Evolutionary conservation across 2,797 vertebrate genomes (phyloP).

Genomic region (Sternarchorhynchus goeldii): DNA sequence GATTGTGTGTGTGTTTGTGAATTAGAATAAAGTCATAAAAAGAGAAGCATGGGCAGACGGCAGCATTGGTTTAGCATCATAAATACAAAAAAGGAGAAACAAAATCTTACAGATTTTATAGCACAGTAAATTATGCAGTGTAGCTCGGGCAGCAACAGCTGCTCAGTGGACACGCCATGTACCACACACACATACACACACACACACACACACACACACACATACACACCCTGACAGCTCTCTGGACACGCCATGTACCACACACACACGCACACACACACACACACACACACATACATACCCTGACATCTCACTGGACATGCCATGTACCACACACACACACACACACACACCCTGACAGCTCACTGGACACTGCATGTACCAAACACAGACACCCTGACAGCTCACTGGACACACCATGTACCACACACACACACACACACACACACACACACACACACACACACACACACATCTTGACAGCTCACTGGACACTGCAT

Average conservation of each 20-base stretch:
- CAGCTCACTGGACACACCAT: too few relatives aligned
- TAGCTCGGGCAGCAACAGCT: slow-evolving; percentile 39
- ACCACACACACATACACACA: slow-evolving; percentile 12
- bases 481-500: too few relatives aligned
- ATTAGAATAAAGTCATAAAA: slow-evolving; percentile 55
- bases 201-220: not conserved
- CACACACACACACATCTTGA: too few relatives aligned
- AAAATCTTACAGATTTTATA: slow-evolving; percentile 48
- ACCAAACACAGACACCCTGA: not conserved
- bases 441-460: too few relatives aligned
- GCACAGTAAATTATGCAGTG: slow-evolving; percentile 52
- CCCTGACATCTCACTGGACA: slow-evolving; percentile 30
- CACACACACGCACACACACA: not conserved
- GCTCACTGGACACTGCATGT: slow-evolving; percentile 37
- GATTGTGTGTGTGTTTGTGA: slow-evolving; percentile 13
- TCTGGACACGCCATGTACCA: slow-evolving; percentile 38
- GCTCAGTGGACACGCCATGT: slow-evolving; percentile 37
- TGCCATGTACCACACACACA: slow-evolving; percentile 32
- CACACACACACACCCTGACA: slow-evolving; percentile 23
- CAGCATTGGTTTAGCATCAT: slow-evolving; percentile 41
- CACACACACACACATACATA: too few relatives aligned
- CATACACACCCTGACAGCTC: slow-evolving; percentile 8
- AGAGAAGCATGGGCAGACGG: slow-evolving; percentile 41
- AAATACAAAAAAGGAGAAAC: slow-evolving; percentile 48
- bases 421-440: too few relatives aligned